Conservation (phyloP, 2,797 vertebrate species). For the Trachurus trachurus region DNA sequence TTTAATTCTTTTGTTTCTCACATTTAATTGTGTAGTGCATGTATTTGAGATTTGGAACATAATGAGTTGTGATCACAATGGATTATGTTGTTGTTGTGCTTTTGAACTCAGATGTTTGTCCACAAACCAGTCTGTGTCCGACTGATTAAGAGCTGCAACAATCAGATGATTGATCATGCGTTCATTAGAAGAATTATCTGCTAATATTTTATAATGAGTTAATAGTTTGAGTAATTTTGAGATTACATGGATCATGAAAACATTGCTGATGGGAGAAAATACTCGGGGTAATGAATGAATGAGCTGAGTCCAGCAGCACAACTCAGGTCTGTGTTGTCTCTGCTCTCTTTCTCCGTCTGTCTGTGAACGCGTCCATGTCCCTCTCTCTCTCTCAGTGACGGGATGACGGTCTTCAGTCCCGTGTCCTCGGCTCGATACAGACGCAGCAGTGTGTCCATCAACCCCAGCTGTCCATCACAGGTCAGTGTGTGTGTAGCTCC, state of each 20-base stretch:
- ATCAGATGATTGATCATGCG: too few relatives aligned
- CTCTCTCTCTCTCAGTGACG: conserved; percentile 76
- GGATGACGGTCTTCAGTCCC: conserved; percentile 81
- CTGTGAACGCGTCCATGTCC: background rate
- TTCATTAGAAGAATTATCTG: too few relatives aligned
- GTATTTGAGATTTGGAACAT: too few relatives aligned
- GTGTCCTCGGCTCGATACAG: conserved; percentile 81
- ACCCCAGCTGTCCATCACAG: conserved; percentile 85
- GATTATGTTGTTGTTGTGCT: too few relatives aligned
- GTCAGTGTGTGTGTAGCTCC: conserved; percentile 51
- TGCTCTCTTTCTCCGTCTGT: background rate
- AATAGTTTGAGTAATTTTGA: background rate
- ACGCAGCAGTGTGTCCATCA: conserved; percentile 88
- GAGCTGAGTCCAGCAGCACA: background rate
- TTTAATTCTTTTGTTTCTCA: too few relatives aligned
- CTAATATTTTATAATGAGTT: too few relatives aligned
- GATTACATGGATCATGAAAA: background rate
- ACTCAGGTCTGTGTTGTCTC: too few relatives aligned
- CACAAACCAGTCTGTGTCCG: too few relatives aligned
- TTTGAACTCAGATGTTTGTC: too few relatives aligned
- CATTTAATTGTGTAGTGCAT: too few relatives aligned
- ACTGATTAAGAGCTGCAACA: too few relatives aligned
- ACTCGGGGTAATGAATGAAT: background rate
- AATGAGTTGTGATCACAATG: too few relatives aligned
- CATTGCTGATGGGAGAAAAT: background rate